phyloP scores from a whole-genome alignment of 2,888 invertebrate genomes.

The Dyspetes luteomarginatus region DNA sequence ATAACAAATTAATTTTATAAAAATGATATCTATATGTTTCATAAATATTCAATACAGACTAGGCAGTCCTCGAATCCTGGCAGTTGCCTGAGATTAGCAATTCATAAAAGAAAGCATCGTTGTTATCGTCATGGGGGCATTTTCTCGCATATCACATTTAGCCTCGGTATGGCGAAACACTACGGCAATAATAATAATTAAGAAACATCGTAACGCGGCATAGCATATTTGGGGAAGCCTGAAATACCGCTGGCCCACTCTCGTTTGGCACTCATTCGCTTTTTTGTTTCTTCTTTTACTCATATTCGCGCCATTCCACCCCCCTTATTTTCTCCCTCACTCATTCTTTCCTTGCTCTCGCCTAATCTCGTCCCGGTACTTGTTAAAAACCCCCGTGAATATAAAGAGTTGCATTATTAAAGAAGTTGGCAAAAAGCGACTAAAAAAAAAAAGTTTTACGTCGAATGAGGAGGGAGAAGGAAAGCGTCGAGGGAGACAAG shows the following conservation, averaged over 20 bases:
- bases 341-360: conserved; percentile 67
- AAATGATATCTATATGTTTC: no score
- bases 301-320: conserved; percentile 58
- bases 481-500: conserved; percentile 69
- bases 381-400: conserved; percentile 83
- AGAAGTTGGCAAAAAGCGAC: conserved; percentile 81
- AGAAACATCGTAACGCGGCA: conserved; percentile 81
- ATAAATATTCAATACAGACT: conserved; percentile 3
- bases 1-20: no score
- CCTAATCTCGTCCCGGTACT: conserved; percentile 81
- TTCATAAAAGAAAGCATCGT: conserved; percentile 79
- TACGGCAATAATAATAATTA: conserved; percentile 83
- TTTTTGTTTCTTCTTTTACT: conserved; percentile 57
- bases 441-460: conserved; percentile 78
- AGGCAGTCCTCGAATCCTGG: conserved; percentile 14
- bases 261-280: conserved; percentile 59
- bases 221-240: conserved; percentile 74
- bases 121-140: conserved; percentile 79
- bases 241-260: conserved; percentile 46
- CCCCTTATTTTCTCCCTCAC: conserved; percentile 57
- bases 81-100: conserved; percentile 79
- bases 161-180: conserved; percentile 75
- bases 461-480: conserved; percentile 59
- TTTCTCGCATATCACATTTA: conserved; percentile 73
- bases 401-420: conserved; percentile 84